Evolutionary conservation across 1,140 invertebrate species (phyloP), one percentile per base, ranked within the genome.

Genomic region (Druon quercuslanigerum): DNA sequence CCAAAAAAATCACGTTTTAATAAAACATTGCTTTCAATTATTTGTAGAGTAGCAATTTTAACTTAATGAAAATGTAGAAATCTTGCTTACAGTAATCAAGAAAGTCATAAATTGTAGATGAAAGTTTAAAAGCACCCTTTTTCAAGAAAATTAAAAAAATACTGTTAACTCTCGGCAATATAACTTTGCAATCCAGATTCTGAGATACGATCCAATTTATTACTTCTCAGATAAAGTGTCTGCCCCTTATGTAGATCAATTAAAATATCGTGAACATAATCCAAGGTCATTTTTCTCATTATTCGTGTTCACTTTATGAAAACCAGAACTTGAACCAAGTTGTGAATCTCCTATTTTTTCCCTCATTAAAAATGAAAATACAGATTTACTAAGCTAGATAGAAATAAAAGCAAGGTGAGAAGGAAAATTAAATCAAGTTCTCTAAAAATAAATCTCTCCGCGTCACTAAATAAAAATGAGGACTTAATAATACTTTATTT

Each of bases 301-400:
- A 66, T 66, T 66, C 40, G 25, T 66, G 60, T 66, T 66, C 60
- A 66, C 33, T 66, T 40, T 33, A 6, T 66, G 60, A 16, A 66
- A 40, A 40, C 9, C 25, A 40, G 14, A 66, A 25, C 40, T 66
- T 12, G 1, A 40, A 60, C 12, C 4, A 33, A 66, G 60, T 66
- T 66, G 40, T 40, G n/a, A 66, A 40, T 46, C 14, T 66, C n/a
- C 60, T 25, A 16, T 16, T 66, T 60, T 60, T 66, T 14, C 60
- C 33, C 33, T 66, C 60, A 66, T 66, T 66, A 66, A 66, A 46
- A 40, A 19, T 19, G 5, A 33, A 33, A 40, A 20, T 66, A 40
- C 1, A 25, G 20, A 33, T 40, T 66, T 8, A 33, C 19, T 25
- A 40, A 14, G 8, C 7, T 8, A 66, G 40, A n/a, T 5, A 60